These are phyloP conservation scores for Drosophila anomalata DNA, from an alignment of 2,888 invertebrate genomes.

Conservation along the genomic window DNA sequence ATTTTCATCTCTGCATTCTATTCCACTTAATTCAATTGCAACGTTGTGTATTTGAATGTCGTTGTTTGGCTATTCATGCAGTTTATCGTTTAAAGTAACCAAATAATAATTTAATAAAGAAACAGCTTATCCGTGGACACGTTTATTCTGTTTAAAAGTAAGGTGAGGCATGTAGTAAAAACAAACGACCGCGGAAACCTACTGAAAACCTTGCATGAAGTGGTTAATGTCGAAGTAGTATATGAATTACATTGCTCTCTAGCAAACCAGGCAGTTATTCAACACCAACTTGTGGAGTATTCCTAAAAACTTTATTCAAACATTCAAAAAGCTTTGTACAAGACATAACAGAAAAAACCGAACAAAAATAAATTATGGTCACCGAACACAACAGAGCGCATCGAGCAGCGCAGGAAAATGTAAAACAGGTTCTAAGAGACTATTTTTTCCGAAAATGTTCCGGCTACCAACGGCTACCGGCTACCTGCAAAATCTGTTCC, in stretches of 20 bases:
- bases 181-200: constrained; percentile 20
- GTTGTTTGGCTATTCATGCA: too few relatives aligned
- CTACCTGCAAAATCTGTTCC: background rate
- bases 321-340: background rate
- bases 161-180: constrained; percentile 25
- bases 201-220: background rate
- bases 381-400: constrained; percentile 17
- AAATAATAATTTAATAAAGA: constrained; percentile 44
- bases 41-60: too few relatives aligned
- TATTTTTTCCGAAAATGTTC: constrained; percentile 12
- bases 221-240: constrained; percentile 8
- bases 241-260: constrained; percentile 19
- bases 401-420: constrained; percentile 13
- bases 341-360: constrained; percentile 5
- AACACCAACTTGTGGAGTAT: constrained; percentile 7
- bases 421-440: constrained; percentile 8
- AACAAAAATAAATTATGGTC: constrained; percentile 9
- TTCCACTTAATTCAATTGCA: too few relatives aligned
- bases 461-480: background rate
- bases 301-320: background rate
- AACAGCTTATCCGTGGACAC: too few relatives aligned
- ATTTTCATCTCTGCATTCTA: too few relatives aligned
- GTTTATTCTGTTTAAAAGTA: too few relatives aligned
- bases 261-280: background rate
- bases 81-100: constrained; percentile 16